phyloP scores from a whole-genome alignment of 1,140 invertebrate genomes.

The Euura saliciscinereae region DNA sequence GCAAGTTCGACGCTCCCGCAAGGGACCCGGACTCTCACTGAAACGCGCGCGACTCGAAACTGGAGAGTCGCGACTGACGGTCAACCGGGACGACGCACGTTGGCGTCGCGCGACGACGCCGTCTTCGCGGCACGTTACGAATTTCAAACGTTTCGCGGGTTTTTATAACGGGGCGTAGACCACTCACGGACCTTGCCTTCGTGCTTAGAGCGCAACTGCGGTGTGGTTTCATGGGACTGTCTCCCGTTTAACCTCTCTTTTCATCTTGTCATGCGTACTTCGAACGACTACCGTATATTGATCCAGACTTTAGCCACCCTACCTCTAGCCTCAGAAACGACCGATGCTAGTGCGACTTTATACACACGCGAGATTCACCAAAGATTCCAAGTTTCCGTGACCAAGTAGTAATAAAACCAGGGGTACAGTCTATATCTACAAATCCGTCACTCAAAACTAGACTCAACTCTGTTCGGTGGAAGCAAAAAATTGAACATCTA shows the following conservation, averaged over 20 bases:
- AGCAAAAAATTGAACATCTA: no score
- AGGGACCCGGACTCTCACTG: not conserved
- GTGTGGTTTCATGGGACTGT: no score
- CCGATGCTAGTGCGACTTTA: no score
- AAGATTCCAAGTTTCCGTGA: no score
- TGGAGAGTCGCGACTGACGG: not conserved
- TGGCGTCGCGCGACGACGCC: not conserved
- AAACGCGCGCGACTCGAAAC: constrained; percentile 6
- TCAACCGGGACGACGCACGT: not conserved
- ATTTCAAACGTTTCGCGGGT: not conserved
- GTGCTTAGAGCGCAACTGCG: not conserved
- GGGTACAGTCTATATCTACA: no score
- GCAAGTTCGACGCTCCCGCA: constrained; percentile 6
- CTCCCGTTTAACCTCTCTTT: not conserved
- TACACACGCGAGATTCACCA: no score
- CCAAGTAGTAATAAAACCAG: no score
- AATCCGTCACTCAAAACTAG: no score
- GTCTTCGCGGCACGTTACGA: not conserved
- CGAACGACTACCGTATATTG: not conserved
- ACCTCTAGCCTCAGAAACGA: not conserved
- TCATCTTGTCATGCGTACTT: not conserved
- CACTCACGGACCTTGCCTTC: not conserved
- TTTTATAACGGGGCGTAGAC: not conserved
- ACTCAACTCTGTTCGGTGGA: no score
- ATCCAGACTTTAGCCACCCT: not conserved